These are phyloP conservation scores for Elephantulus edwardii DNA, from an alignment of 2,113 vertebrate genomes.

Conservation along the genomic window DNA sequence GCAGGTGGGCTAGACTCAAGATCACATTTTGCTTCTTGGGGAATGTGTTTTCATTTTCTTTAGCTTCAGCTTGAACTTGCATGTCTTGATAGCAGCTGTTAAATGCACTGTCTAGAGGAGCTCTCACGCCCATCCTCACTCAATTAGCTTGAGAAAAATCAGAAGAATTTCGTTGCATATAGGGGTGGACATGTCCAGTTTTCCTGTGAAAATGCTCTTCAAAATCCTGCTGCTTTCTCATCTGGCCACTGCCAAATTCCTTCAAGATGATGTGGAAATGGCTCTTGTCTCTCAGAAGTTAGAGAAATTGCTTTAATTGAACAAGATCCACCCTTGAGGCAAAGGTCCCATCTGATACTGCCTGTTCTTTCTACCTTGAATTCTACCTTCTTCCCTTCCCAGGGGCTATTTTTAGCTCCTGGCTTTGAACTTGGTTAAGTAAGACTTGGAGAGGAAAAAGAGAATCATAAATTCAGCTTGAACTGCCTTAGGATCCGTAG, in stretches of 20 bases:
- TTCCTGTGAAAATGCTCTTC: neutral
- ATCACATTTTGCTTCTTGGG: too few species aligned
- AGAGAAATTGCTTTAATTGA: constrained; percentile 35
- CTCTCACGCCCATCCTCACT: neutral
- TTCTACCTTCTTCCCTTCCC: constrained; percentile 21
- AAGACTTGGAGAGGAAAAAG: constrained; percentile 24
- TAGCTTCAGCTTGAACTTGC: too few species aligned
- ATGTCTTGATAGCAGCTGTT: neutral
- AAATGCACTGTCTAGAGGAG: neutral
- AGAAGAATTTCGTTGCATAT: neutral
- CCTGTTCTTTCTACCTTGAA: neutral
- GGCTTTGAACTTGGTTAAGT: constrained; percentile 41
- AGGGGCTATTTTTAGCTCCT: constrained; percentile 58
- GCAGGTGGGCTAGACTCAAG: too few species aligned
- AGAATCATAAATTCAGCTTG: neutral
- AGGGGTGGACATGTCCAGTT: neutral
- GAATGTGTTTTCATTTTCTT: too few species aligned
- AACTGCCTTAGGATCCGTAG: neutral
- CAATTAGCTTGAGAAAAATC: neutral
- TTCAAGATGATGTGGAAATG: neutral
- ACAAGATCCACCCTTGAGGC: neutral
- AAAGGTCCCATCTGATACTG: neutral
- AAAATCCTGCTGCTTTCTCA: constrained; percentile 10
- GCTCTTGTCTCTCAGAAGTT: neutral
- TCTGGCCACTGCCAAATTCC: neutral